Base-by-base conservation (phyloP, 2,797 vertebrate genomes). In the Acestrorhynchus altus region DNA sequence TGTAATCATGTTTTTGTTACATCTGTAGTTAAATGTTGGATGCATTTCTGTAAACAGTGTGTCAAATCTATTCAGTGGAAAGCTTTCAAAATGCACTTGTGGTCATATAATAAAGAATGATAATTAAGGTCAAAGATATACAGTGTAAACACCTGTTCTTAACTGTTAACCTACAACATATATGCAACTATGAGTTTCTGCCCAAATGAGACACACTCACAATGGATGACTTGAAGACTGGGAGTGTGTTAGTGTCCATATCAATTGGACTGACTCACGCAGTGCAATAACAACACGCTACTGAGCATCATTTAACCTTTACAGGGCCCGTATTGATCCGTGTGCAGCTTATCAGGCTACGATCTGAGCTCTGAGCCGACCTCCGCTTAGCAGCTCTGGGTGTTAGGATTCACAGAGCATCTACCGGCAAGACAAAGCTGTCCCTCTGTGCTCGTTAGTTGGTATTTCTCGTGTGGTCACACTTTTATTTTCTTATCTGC, bases 231-330 rank as follows among this genome's bases (percentile, higher is more conserved):
- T 35, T 64, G 39, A 42, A 18, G 16, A 39, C 68, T 39, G 18
- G 56, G 18, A 51, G 26, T 71, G 81, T 82, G 69, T 83, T 78
- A 80, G 89, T 88, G 88, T 92, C 90, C 86, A 87, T 93, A 90
- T 93, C 93, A 86, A 89, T 90, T 76, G 80, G 86, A 82, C 87
- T 90, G 90, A 90, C 90, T 88, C 81, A 83, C 77, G 83, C 84
- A 85, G 88, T 88, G 88, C 92, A 91, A 91, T 90, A 92, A 91
- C 92, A 93, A 88, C 85, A 83, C 83, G 82, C 88, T 89, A 92
- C 92, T 91, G 91, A 92, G 90, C 92, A 92, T 94, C 93, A 89
- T 93, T 95, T 94, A 95, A 95, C 94, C 94, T 95, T 94, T 94
- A 94, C 93, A 94, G 92, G 92, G 88, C 89, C 84, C 52, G 76